Evolutionary conservation across 1,140 invertebrate genomes (phyloP), one percentile per base, ranked within the genome.

Genomic region (Lasioglossum baleicum): DNA sequence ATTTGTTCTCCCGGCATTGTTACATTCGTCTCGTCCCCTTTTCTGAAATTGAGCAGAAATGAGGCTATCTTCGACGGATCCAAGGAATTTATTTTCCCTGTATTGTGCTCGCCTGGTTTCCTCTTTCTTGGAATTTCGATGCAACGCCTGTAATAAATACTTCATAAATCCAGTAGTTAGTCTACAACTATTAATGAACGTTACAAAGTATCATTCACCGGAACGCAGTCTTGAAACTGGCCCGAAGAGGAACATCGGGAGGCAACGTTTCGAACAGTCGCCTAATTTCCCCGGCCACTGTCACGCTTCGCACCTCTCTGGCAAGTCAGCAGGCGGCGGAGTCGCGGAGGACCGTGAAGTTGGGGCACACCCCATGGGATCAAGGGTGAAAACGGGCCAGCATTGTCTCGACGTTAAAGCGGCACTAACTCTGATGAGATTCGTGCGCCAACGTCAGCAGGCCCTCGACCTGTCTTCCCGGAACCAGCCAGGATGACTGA

Each of bases 361-460:
- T 42, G 63, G 35, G 61, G 13, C 75, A 60, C 75, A 82, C 63
- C 77, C 77, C 75, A 70, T 75, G 75, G 81, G 58, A 73, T 31
- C 53, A 48, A 61, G 48, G 20, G 53, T 51, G n/a, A 22, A 53
- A 48, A 72, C 42, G 82, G 58, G 20, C 42, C 7, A 10, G 53
- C 64, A 66, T 80, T 80, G 71, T 73, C 76, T 75, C 56, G 64
- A 66, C 64, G 78, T 80, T 74, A 80, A 80, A 80, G 72, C 65
- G 71, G 53, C 78, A 63, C 78, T 68, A 88, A 89, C 83, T 80
- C 83, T 83, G 85, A 86, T 86, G 88, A 84, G 84, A 81, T 85
- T 83, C 83, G 81, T 72, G 80, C 82, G 83, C 84, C 84, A 82
- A 40, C 68, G 60, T 53, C 56, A 42, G 70, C 56, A 61, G 56